Conservation (phyloP, 92 coral and sea anemone genomes). For the Anthopleura xanthogrammica region DNA sequence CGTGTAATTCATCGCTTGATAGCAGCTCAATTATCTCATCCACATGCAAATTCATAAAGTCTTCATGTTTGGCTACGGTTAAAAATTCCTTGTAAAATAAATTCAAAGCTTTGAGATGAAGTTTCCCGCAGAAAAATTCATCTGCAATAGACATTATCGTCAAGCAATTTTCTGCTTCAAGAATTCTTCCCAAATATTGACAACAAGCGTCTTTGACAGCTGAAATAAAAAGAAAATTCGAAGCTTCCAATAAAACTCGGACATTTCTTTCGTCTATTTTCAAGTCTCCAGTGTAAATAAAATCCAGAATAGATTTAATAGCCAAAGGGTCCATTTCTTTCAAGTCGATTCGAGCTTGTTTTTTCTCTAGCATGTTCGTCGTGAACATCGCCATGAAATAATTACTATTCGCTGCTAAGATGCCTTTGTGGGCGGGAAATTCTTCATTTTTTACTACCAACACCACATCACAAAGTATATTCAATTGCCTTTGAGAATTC, state of each 20-base stretch:
- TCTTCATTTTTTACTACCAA: constrained; percentile 66
- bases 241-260: constrained; percentile 67
- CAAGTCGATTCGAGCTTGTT: constrained; percentile 49
- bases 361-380: constrained; percentile 83
- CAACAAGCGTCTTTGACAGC: constrained; percentile 69
- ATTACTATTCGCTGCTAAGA: constrained; percentile 83
- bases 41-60: constrained; percentile 46
- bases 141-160: constrained; percentile 77
- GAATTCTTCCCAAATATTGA: constrained; percentile 51
- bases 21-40: constrained; percentile 52
- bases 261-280: constrained; percentile 63
- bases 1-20: constrained; percentile 72
- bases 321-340: constrained; percentile 55
- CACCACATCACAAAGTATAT: constrained; percentile 75
- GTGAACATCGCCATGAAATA: constrained; percentile 89
- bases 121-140: constrained; percentile 55
- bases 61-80: constrained; percentile 56
- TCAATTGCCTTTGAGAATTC: constrained; percentile 65
- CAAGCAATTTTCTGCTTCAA: constrained; percentile 71
- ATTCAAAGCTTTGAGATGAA: constrained; percentile 49
- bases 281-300: constrained; percentile 79
- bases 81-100: constrained; percentile 52
- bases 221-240: constrained; percentile 66
- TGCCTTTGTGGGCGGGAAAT: constrained; percentile 86
- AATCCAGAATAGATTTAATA: constrained; percentile 63